Evolutionary conservation across 2,888 invertebrate genomes (phyloP), one percentile per base, ranked within the genome.

Genomic region (Synanthedon tipuliformis): DNA sequence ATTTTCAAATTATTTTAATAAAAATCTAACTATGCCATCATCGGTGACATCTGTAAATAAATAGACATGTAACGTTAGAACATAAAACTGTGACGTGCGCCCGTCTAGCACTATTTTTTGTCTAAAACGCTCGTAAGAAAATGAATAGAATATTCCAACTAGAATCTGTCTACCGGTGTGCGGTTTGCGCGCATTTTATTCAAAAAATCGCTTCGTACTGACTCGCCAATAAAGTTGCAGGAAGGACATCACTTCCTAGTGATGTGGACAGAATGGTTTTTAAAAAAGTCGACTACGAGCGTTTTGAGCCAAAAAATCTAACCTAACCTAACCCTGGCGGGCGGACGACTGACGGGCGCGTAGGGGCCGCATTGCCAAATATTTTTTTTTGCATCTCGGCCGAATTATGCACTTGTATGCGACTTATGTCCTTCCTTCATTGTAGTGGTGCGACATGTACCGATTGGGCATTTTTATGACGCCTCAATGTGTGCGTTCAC

Each of bases 321-420:
- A 87, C 87, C 87, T 86, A 87, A 86, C 86, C 87, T 87, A 87
- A 87, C 83, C 85, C 86, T 74, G 83, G 78, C 86, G 85, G 78
- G 82, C 87, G 85, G 84, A 80, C 87, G 85, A 87, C 87, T 87
- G 87, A 78, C 86, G 78, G 83, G 73, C 84, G 85, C 77, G 84
- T 83, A 86, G 87, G 87, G 86, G 84, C 87, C 86, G 85, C 82
- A 85, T 87, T 87, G 87, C 87, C 87, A 87, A 87, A 87, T 86
- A 86, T 86, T 87, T 87, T 87, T 79, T 87, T 87, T 87, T 87
- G 87, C 86, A 87, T 87, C 87, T 87, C 87, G 83, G 81, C 87
- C 87, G 87, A 87, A 87, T 84, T 87, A 86, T 87, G 87, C 87
- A 87, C 85, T 86, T 85, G 87, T 87, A 87, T 87, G 87, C 87